phyloP scores from a whole-genome alignment of 2,113 vertebrate species.

The Narcine bancroftii region DNA sequence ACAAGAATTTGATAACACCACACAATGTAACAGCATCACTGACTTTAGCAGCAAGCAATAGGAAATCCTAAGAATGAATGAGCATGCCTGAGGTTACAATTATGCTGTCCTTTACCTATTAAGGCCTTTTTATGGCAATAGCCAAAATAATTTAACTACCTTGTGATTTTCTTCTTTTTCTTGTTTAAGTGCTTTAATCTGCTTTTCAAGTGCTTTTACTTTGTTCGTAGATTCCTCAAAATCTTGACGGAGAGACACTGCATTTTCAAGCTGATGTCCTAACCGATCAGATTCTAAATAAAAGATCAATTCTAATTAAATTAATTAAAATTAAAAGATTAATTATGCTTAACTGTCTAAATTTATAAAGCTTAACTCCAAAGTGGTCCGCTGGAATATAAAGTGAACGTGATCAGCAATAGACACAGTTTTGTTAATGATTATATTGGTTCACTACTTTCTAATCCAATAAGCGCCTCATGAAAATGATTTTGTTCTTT shows the following conservation, averaged over 20 bases:
- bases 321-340: background rate
- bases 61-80: background rate
- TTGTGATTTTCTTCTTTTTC: constrained; percentile 91
- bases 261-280: constrained; percentile 82
- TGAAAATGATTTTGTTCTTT: background rate
- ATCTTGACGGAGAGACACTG: constrained; percentile 72
- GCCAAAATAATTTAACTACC: constrained; percentile 54
- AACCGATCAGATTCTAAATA: constrained; percentile 74
- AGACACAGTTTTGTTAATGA: background rate
- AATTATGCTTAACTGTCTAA: background rate
- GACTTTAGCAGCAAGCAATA: background rate
- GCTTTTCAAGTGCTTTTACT: constrained; percentile 77
- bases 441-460: background rate
- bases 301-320: constrained; percentile 3
- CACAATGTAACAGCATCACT: background rate
- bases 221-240: constrained; percentile 77
- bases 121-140: background rate
- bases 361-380: background rate
- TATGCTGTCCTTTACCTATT: background rate
- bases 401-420: background rate
- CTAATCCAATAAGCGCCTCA: background rate
- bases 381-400: background rate
- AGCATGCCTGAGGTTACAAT: too few species aligned
- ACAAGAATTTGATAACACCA: background rate
- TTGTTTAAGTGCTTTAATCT: constrained; percentile 69